phyloP scores from a whole-genome alignment of 2,113 vertebrate genomes.

The Athene noctua region DNA sequence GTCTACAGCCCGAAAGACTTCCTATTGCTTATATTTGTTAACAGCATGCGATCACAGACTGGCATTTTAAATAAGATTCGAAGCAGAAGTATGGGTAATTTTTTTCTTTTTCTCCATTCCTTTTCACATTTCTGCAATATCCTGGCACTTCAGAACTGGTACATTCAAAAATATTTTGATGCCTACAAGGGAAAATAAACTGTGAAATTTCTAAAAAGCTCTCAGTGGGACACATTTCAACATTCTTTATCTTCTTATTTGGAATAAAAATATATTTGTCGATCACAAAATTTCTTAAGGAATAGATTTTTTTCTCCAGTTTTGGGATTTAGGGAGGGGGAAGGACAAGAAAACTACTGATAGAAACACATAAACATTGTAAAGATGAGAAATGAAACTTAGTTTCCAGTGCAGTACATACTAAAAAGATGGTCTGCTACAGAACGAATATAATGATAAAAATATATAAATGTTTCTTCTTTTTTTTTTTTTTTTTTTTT shows the following conservation, averaged over 20 bases:
- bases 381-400: not conserved
- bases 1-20: not conserved
- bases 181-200: not conserved
- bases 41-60: accelerated
- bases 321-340: accelerated
- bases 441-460: not conserved
- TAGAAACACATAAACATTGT: not conserved
- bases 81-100: not conserved
- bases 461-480: not conserved
- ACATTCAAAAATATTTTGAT: not conserved
- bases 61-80: not conserved
- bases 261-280: not conserved
- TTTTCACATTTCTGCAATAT: not conserved
- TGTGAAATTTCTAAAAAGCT: not conserved
- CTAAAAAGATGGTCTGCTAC: not conserved
- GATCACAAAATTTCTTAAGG: not conserved
- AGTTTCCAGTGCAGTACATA: not conserved
- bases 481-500: not conserved
- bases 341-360: not conserved
- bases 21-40: not conserved
- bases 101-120: not conserved
- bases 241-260: not conserved
- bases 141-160: not conserved
- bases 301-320: not conserved
- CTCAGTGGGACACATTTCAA: not conserved